Evolutionary conservation across 2,113 vertebrate species (phyloP), one percentile per base, ranked within the genome.

Genomic region (Todiramphus chloris): DNA sequence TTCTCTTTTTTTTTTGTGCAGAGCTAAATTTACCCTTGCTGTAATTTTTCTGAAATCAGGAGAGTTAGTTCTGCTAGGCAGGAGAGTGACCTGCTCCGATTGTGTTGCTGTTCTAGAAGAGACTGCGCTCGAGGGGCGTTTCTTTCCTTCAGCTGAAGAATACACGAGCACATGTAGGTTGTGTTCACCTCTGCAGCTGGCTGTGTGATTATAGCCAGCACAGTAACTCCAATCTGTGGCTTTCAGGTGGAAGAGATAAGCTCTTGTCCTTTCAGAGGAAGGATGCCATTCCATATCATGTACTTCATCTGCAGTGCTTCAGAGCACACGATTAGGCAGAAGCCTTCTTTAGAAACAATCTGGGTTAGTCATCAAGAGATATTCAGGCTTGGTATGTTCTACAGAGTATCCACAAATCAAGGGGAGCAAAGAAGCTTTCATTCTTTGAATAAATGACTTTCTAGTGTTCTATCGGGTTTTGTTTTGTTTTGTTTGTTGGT

Each of bases 1-100:
- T 90, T 93, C 41, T 90, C 28, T 23, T 80, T 93, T 94, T 94
- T 94, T 74, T 76, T 88, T 46, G 64, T 66, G 50, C 67, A 90
- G 67, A 70, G 59, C 67, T 93, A 90, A 87, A 91, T 94, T 93
- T 89, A 86, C 87, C 75, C 55, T 73, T 41, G 50, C 70, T 70
- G 64, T 83, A 90, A 70, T 87, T 83, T 76, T 77, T 90, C 63
- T 93, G 75, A 96, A 90, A 76, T 73, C 46, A 43, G n/a, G 59
- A 66, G 58, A 62, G 39, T 87, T 90, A 43, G 50, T 77, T 76
- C 68, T 93, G 66, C 58, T 64, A 73, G 81, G 53, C 24, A 9
- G 11, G 41, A 41, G 84, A 85, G 37, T 66, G 78, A 64, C 70
- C 78, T 90, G 87, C 78, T 90, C 82, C n/a, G 67, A 15, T 17